Conservation (phyloP, 2,797 vertebrate species). For the Phoxinus dragarum region DNA sequence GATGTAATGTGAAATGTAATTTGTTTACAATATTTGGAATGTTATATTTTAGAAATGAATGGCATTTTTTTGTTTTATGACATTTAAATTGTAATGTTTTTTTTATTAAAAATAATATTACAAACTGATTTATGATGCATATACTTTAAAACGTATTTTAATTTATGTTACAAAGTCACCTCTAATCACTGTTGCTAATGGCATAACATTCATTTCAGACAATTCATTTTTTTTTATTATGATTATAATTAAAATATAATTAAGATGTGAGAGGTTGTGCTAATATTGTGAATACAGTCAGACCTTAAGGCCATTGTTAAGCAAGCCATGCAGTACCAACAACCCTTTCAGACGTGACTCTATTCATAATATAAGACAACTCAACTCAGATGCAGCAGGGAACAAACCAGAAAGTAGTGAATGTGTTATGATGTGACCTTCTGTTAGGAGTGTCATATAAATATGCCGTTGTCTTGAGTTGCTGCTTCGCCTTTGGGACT, state of each 20-base stretch:
- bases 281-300: not conserved
- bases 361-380: not conserved
- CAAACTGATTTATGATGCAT: no score
- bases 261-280: not conserved
- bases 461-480: slow-evolving; percentile 28
- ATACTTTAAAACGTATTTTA: no score
- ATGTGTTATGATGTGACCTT: slow-evolving; percentile 14
- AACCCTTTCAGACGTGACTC: not conserved
- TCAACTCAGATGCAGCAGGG: not conserved
- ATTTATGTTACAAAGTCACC: not conserved
- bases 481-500: slow-evolving; percentile 29
- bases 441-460: slow-evolving; percentile 41
- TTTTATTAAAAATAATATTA: no score
- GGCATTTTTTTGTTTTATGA: no score
- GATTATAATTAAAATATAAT: slow-evolving; percentile 16
- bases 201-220: not conserved
- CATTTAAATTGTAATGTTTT: no score
- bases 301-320: slow-evolving; percentile 12
- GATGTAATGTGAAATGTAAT: not conserved
- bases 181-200: not conserved
- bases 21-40: not conserved
- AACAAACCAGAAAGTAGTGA: not conserved
- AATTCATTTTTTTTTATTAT: not conserved
- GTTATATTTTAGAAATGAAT: no score
- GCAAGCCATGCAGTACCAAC: slow-evolving; percentile 3